Evolutionary conservation across 2,797 vertebrate species (phyloP), one percentile per base, ranked within the genome.

Genomic region (Lepus townsendii): DNA sequence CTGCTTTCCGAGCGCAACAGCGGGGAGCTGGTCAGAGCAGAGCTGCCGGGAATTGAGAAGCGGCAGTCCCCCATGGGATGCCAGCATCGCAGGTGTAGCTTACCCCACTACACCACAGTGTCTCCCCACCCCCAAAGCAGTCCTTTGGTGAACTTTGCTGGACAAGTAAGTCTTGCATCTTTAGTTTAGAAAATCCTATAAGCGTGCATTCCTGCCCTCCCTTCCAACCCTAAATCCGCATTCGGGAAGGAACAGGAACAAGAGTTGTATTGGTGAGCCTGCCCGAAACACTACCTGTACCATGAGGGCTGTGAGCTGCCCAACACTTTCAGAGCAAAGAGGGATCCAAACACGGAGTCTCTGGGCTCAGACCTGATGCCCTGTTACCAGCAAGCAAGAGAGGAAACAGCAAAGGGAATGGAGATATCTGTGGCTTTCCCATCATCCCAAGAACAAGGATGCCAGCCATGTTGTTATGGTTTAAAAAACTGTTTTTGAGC

Each of bases 271-370:
- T 22, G 26, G 30, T 2, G 38, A 11, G 5, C n/a, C 78, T 26
- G 2, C 77, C 22, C 38, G 27, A 30, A 80, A 38, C 68, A 52
- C 66, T 3, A 50, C 50, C 32, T 76, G 32, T 10, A 22, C 6
- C 84, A 47, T 63, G 30, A 63, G 75, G 62, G 10, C 2, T 85
- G 71, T 68, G 79, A 35, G 65, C 76, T 60, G n/a, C 65, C 52
- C 65, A 73, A 16, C 78, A 62, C 12, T 73, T 14, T 38, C 0
- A 86, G 69, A 92, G 35, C 50, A 52, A 63, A 54, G 80, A 62
- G 90, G 78, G 65, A 94, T 68, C 68, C 52, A n/a, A n/a, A 27
- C 42, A 76, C 78, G 88, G n/a, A n/a, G 17, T 72, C 68, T 60
- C n/a, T 38, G 35, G 35, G 35, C 30, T 30, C 17, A 42, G 24